Conservation (phyloP, 2,113 vertebrate genomes). For the Alligator mississippiensis region DNA sequence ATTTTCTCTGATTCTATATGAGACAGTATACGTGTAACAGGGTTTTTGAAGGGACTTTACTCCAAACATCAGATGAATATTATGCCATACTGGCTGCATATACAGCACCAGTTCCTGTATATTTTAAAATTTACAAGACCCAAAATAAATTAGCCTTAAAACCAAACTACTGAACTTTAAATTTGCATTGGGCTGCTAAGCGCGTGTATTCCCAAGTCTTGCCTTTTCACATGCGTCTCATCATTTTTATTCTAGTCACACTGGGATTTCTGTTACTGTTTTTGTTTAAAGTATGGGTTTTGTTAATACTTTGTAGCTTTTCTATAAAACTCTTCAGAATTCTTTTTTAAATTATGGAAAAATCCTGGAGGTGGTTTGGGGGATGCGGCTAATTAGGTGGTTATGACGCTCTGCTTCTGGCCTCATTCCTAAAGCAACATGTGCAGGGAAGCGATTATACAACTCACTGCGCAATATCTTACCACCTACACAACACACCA, state of each 20-base stretch:
- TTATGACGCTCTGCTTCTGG: not conserved
- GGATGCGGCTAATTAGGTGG: not conserved
- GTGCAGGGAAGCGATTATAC: not conserved
- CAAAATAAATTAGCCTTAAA: no score
- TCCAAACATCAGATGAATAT: not conserved
- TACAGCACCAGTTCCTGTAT: not conserved
- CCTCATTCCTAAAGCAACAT: not conserved
- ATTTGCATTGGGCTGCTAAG: no score
- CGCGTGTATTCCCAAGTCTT: not conserved
- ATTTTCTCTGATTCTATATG: no score
- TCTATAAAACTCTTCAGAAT: no score
- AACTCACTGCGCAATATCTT: not conserved
- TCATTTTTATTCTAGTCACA: not conserved
- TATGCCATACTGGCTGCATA: not conserved
- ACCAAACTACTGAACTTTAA: no score
- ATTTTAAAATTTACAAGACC: no score
- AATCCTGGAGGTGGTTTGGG: not conserved
- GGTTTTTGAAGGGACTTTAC: not conserved
- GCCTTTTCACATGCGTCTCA: not conserved
- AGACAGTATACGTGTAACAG: not conserved
- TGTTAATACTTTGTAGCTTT: not conserved
- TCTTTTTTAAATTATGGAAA: not conserved
- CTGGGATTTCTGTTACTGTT: not conserved
- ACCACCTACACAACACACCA: not conserved
- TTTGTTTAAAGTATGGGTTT: not conserved